Percentiles rank a stretch among this genome's conserved stretches.
Conservation (phyloP, 2,888 invertebrate species). For the Parapristionchus giblindavisi region DNA sequence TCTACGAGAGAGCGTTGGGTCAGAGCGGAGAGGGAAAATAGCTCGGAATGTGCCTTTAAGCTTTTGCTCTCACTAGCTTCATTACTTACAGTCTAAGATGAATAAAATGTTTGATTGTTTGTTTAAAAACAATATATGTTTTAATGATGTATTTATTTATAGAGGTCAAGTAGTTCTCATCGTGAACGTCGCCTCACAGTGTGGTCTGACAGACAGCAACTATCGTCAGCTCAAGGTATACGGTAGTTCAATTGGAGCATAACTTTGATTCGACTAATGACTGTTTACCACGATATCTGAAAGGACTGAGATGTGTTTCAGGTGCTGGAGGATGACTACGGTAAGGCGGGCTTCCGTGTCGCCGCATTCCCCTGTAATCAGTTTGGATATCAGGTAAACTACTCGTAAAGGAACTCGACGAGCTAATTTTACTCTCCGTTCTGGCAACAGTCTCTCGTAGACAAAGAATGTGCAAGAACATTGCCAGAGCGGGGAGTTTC, state of each 20-base stretch:
- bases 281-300: background rate
- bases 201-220: constrained; percentile 82
- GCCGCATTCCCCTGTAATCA: constrained; percentile 88
- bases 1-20: no score
- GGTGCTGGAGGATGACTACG: constrained; percentile 78
- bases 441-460: no score
- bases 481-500: no score
- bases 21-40: no score
- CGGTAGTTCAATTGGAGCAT: background rate
- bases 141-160: no score
- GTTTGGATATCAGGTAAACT: constrained; percentile 75
- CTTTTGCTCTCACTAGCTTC: no score
- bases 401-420: background rate
- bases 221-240: constrained; percentile 80
- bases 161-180: constrained; percentile 82
- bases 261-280: background rate
- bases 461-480: no score
- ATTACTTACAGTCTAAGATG: no score
- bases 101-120: no score
- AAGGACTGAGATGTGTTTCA: background rate
- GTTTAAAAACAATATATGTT: no score
- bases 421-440: no score
- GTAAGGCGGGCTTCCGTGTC: constrained; percentile 80
- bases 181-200: constrained; percentile 86
- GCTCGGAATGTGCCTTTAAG: no score